Base-by-base conservation (phyloP, 2,113 vertebrate species). In the Takifugu flavidus region DNA sequence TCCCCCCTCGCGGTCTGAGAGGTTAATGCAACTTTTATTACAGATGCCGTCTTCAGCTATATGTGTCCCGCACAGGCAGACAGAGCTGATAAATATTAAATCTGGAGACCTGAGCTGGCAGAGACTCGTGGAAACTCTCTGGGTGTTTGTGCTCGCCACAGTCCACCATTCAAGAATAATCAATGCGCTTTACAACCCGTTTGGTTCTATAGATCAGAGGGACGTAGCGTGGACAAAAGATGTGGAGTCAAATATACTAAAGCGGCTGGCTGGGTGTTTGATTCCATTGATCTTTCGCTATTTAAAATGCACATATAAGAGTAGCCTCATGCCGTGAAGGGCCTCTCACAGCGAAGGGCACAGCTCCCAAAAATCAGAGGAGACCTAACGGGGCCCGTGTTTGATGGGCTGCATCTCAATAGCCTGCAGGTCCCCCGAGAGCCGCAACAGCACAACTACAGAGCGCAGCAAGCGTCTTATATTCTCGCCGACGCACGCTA, bases 261-360 rank as follows among this genome's bases (percentile, higher is more conserved):
- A 77, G 62, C 14, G 56, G 53, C 61, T 65, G n/a, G 39, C 70
- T 53, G 46, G 49, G 67, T 59, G 70, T 82, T 78, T 52, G 31
- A 49, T 56, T 56, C 56, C 42, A 77, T 78, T 68, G 74, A 83
- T 82, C 76, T 68, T 49, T 28, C 31, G 54, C 46, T 27, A 61
- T 75, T 72, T 52, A 67, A 75, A 73, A 81, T 80, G 68, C 82
- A 62, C 70, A 78, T 73, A 78, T 69, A 63, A 70, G 78, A 80
- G 59, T 15, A 10, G 68, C 59, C 62, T 59, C 52, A 52, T 63
- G 56, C 56, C 3, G 26, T 45, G 64, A 62, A 70, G 68, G 49
- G 44, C 49, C 71, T 73, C 68, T 67, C 59, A 64, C 43, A 14
- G 53, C 59, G 73, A 72, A 75, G 66, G 58, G 47, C 63, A 57